phyloP scores from a whole-genome alignment of 2,113 vertebrate genomes.

The Ardeotis arabs region DNA sequence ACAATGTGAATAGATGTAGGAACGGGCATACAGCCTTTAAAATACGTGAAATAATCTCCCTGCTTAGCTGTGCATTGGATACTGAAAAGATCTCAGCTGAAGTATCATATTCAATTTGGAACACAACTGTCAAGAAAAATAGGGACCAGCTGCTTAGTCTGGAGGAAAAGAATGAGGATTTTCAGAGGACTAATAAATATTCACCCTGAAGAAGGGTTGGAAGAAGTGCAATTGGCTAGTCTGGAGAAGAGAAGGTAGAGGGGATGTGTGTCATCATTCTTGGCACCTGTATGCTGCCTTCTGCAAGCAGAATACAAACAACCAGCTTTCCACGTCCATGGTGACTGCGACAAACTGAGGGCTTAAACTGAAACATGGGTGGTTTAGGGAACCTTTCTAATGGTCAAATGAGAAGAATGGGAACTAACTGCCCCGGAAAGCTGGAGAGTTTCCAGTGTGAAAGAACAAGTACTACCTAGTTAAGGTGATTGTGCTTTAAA shows the following conservation, averaged over 20 bases:
- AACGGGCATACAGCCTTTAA: not conserved
- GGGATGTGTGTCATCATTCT: not conserved
- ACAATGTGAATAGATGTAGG: not conserved
- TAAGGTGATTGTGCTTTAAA: not conserved
- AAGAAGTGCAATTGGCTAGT: not conserved
- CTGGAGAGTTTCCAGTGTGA: not conserved
- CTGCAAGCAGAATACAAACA: not conserved
- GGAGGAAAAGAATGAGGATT: not conserved
- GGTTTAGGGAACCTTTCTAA: not conserved
- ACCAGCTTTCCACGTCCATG: not conserved
- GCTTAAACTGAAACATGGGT: not conserved
- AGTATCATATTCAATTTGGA: not conserved
- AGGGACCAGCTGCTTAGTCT: not conserved
- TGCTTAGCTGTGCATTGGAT: not conserved
- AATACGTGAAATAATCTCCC: not conserved
- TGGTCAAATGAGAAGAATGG: not conserved
- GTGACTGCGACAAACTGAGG: not conserved
- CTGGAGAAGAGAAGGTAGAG: not conserved
- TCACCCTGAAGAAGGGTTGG: not conserved
- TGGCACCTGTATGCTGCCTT: not conserved
- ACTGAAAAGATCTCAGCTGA: not conserved
- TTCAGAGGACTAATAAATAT: not conserved
- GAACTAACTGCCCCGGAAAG: not conserved
- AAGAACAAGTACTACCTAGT: not conserved
- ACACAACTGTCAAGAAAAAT: not conserved